A percentile compares a stretch with the other conserved stretches of the same genome.
Conservation (phyloP, 1,140 invertebrate species). For the Camponotus pennsylvanicus region DNA sequence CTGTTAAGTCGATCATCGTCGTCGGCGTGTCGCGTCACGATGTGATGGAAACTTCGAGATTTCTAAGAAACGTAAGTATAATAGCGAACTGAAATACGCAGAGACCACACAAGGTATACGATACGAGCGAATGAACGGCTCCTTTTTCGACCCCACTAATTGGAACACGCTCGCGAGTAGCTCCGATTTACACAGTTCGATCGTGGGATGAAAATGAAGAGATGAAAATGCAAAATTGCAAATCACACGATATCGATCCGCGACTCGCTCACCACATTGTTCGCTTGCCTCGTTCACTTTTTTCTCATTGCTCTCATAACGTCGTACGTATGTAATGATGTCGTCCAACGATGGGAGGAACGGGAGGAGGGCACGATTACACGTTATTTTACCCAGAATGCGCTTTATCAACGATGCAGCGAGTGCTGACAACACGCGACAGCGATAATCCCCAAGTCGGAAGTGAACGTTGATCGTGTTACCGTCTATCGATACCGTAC, state of each 20-base stretch:
- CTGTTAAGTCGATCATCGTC: conserved; percentile 93
- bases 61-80: no score
- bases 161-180: not conserved
- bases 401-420: conserved; percentile 59
- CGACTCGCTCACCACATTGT: not conserved
- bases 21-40: not conserved
- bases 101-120: not conserved
- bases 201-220: no score
- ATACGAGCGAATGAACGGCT: not conserved
- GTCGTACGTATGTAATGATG: conserved; percentile 23
- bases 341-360: not conserved
- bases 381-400: conserved; percentile 79
- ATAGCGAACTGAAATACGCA: not conserved
- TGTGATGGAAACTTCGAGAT: not conserved
- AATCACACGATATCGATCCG: not conserved
- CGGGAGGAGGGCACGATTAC: conserved; percentile 63
- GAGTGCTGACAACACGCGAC: conserved; percentile 34
- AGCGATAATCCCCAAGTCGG: conserved; percentile 53
- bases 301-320: conserved; percentile 22
- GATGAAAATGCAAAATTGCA: not conserved
- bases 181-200: not conserved
- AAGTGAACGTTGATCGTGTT: not conserved
- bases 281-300: conserved; percentile 17
- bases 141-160: not conserved
- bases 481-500: not conserved